Conservation (phyloP, 2,113 vertebrate species). For the Sialia sialis region DNA sequence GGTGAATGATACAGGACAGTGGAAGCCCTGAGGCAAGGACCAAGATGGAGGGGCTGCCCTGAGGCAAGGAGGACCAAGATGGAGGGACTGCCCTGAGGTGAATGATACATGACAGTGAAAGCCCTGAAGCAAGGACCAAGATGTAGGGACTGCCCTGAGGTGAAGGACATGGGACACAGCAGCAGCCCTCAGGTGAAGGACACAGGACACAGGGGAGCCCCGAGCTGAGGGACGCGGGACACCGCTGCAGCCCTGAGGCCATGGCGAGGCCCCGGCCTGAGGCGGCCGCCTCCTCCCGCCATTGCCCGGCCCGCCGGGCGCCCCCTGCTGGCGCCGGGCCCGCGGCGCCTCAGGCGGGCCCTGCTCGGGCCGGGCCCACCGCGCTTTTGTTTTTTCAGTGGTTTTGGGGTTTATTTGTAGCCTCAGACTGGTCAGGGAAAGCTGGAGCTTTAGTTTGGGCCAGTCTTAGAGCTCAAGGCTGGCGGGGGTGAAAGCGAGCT, state of each 20-base stretch:
- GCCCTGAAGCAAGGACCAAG: too few species aligned
- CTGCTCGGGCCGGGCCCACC: accelerated
- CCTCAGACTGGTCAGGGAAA: neutral
- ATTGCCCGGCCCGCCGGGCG: neutral
- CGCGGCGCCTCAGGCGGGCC: too few species aligned
- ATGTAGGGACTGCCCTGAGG: neutral
- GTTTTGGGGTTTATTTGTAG: neutral
- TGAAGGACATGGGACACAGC: accelerated
- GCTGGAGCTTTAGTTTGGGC: neutral
- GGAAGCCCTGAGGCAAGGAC: too few species aligned
- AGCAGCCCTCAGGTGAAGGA: neutral
- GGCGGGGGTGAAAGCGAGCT: accelerated
- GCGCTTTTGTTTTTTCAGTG: neutral
- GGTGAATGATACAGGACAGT: neutral
- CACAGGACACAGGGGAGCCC: accelerated
- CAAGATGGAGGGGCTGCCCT: too few species aligned
- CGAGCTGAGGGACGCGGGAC: accelerated
- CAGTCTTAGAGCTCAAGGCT: neutral
- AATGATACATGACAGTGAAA: too few species aligned
- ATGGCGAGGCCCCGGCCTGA: neutral
- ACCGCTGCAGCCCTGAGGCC: neutral
- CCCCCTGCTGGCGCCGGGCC: neutral
- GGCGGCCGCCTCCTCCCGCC: neutral
- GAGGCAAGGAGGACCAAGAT: too few species aligned
- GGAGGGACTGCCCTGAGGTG: neutral